phyloP scores from a whole-genome alignment of 2,888 invertebrate genomes.

The Chrysotoxum bicinctum region DNA sequence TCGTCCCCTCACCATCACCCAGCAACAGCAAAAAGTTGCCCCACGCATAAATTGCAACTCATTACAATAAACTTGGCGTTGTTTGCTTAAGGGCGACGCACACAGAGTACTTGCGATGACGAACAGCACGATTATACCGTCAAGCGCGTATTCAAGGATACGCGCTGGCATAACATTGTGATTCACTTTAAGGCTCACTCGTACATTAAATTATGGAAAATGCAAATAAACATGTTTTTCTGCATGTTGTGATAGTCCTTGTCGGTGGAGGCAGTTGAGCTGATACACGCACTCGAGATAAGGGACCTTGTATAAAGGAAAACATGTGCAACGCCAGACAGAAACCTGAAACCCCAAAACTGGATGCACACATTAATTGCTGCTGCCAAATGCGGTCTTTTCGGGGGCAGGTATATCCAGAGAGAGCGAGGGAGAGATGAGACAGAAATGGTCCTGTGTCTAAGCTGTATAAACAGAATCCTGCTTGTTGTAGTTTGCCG shows the following conservation, averaged over 20 bases:
- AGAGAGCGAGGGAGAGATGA: not conserved
- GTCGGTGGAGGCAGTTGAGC: slow-evolving; percentile 10
- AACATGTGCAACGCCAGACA: slow-evolving; percentile 41
- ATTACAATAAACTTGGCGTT: slow-evolving; percentile 63
- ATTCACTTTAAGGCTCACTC: slow-evolving; percentile 58
- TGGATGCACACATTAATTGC: slow-evolving; percentile 63
- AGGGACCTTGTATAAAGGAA: not conserved
- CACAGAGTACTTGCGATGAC: slow-evolving; percentile 12
- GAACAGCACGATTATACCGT: not conserved
- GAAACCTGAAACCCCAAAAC: slow-evolving; percentile 32
- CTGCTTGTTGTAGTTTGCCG: slow-evolving; percentile 3
- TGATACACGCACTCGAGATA: slow-evolving; percentile 25
- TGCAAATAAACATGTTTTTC: slow-evolving; percentile 58
- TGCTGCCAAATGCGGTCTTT: slow-evolving; percentile 38
- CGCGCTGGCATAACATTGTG: slow-evolving; percentile 30
- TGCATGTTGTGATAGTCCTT: slow-evolving; percentile 54
- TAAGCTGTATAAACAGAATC: slow-evolving; percentile 37
- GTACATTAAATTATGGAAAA: slow-evolving; percentile 65
- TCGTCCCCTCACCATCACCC: not conserved
- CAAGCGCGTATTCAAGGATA: slow-evolving; percentile 47
- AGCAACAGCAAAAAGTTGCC: not conserved
- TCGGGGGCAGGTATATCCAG: not conserved
- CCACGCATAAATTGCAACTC: slow-evolving; percentile 58
- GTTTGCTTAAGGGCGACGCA: slow-evolving; percentile 23
- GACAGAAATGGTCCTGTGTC: slow-evolving; percentile 8